Base-by-base conservation (phyloP, 2,113 vertebrate species). In the Aptenodytes forsteri region DNA sequence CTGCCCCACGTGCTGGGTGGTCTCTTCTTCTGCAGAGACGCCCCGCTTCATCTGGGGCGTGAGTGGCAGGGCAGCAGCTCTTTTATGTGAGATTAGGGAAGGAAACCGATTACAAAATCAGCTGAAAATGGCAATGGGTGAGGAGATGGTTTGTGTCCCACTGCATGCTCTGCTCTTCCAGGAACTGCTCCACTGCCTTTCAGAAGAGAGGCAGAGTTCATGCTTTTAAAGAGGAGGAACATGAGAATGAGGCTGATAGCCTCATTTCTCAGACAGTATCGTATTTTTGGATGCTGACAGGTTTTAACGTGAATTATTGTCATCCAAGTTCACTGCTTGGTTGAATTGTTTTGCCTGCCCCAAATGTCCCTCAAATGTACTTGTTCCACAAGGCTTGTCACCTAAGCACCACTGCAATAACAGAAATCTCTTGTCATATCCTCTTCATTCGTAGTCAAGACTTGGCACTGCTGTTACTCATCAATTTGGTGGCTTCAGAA, bases 321-420 rank as follows among this genome's bases (percentile, higher is more conserved):
- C 89, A 61, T 85, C 65, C 44, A 83, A 58, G 66, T 93, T 92
- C 93, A 79, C 65, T 95, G 56, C 87, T 87, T 71, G 83, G 52
- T 79, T 92, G 96, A 92, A 87, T 89, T 70, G 42, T 70, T 94
- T 87, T 89, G 46, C 34, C 84, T 95, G 83, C 49, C 81, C 73
- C 62, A 89, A 91, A 65, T 66, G 91, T 91, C 83, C 89, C 89
- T 91, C 89, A 91, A 79, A 96, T 82, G 95, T 92, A 91, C 87
- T 96, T 87, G 81, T 91, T 97, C 91, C 93, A 91, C 87, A 93
- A 96, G 81, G 75, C 91, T 97, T 92, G 81, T 89, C 87, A 85
- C 77, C 49, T 85, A 93, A 97, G 89, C 56, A 95, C 62, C 47
- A 46, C 89, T 91, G 91, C 81, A 93, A 61, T 76, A 93, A 76